Evolutionary conservation across 2,113 vertebrate genomes (phyloP).

Genomic region (Gyps fulvus): DNA sequence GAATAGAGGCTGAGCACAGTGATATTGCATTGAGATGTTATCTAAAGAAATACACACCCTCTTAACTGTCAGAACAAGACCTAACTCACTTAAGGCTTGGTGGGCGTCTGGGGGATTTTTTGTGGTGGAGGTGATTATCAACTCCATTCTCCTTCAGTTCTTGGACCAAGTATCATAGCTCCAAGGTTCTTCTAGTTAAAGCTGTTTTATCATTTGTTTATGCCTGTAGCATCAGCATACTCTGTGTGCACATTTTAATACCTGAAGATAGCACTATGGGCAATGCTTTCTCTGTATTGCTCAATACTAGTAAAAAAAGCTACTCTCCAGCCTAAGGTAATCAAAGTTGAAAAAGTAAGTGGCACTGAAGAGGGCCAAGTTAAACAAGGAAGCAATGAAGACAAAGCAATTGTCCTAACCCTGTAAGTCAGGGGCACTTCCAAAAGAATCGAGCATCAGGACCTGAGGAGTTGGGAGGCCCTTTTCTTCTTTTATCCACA

Average conservation of each 20-base stretch:
- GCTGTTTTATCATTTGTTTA: constrained; percentile 4
- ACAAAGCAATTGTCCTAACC: neutral
- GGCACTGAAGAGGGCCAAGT: neutral
- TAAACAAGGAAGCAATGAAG: neutral
- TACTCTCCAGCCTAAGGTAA: neutral
- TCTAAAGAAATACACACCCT: constrained; percentile 43
- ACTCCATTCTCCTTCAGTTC: neutral
- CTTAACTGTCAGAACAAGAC: constrained; percentile 53
- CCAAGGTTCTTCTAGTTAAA: neutral
- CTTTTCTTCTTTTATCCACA: neutral
- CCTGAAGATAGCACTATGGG: neutral
- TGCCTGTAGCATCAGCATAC: neutral
- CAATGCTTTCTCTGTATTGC: neutral
- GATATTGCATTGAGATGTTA: constrained; percentile 29
- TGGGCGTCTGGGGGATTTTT: constrained; percentile 16
- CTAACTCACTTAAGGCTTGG: neutral
- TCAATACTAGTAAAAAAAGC: neutral
- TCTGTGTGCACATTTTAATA: neutral
- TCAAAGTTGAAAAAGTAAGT: neutral
- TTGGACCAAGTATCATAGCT: constrained; percentile 46
- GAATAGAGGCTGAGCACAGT: neutral
- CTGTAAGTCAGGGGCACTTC: neutral
- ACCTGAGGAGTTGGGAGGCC: neutral
- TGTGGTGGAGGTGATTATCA: neutral
- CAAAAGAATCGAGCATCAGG: neutral